Evolutionary conservation across 2,113 vertebrate genomes (phyloP).

Genomic region (Nothocercus nigrocapillus): DNA sequence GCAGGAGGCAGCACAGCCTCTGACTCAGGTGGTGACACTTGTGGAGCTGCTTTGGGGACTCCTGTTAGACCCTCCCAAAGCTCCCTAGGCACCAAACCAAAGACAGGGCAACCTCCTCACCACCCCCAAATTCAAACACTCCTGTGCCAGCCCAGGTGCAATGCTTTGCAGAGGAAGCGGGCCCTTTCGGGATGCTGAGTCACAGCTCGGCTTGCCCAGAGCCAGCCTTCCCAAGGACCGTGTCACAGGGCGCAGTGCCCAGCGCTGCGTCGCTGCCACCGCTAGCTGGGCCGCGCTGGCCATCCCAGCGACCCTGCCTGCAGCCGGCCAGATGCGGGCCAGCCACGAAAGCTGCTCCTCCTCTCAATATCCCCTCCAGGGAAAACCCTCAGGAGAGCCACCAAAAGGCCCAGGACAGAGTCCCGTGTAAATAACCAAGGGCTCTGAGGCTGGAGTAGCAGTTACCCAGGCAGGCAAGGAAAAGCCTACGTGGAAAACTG

Average conservation of each 20-base stretch:
- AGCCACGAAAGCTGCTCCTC: not conserved
- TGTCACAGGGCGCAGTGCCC: not conserved
- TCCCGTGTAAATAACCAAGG: no score
- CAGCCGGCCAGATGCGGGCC: fast-evolving
- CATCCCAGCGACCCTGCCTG: not conserved
- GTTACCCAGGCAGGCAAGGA: no score
- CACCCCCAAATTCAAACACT: not conserved
- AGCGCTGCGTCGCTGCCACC: no score
- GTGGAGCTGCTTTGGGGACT: not conserved
- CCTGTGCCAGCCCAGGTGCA: not conserved
- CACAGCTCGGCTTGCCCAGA: fast-evolving
- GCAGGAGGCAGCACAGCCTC: not conserved
- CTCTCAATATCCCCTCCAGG: not conserved
- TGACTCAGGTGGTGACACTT: constrained; percentile 45
- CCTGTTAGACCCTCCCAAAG: not conserved
- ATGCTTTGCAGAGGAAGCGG: not conserved
- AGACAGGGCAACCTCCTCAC: not conserved
- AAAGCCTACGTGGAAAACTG: not conserved
- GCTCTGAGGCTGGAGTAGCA: no score
- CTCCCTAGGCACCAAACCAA: not conserved
- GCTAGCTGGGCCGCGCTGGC: not conserved
- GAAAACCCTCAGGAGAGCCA: not conserved
- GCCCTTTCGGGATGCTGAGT: not conserved
- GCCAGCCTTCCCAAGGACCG: not conserved
- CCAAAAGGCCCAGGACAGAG: no score